phyloP scores from a whole-genome alignment of 2,888 invertebrate genomes.

The Nemoura dubitans region DNA sequence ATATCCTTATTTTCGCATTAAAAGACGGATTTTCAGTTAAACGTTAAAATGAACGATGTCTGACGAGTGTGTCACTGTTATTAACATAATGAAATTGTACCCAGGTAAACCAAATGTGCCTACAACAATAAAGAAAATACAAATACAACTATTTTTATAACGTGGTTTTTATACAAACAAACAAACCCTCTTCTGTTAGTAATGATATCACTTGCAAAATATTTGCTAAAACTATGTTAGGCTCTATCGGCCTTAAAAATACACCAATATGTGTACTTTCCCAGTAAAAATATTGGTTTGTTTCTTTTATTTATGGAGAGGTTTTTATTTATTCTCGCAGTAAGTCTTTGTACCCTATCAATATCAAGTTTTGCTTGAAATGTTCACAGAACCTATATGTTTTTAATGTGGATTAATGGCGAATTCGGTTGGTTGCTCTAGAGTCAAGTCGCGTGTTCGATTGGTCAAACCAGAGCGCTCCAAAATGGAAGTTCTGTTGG shows the following conservation, averaged over 20 bases:
- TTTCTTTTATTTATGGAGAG: background rate
- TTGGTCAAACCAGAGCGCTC: too few species aligned
- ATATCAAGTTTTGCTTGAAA: background rate
- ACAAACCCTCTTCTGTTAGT: background rate
- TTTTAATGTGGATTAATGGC: background rate
- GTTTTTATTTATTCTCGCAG: background rate
- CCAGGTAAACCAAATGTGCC: too few species aligned
- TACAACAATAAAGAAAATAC: too few species aligned
- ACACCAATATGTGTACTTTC: constrained; percentile 48
- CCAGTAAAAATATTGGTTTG: constrained; percentile 45
- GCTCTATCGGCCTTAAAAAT: constrained; percentile 48
- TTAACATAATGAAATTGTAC: too few species aligned
- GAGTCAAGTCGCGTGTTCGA: too few species aligned
- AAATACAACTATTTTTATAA: background rate
- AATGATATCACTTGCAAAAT: background rate
- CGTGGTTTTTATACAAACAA: constrained; percentile 1
- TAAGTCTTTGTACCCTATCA: background rate
- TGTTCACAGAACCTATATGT: background rate
- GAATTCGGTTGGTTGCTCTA: too few species aligned
- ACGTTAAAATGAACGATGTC: background rate
- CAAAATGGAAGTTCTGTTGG: too few species aligned
- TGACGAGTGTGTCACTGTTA: constrained; percentile 18
- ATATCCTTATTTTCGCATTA: background rate
- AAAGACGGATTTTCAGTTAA: too few species aligned
- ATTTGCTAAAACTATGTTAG: background rate